phyloP scores from a whole-genome alignment of 2,888 invertebrate genomes.

The Muschampia staudingeri region DNA sequence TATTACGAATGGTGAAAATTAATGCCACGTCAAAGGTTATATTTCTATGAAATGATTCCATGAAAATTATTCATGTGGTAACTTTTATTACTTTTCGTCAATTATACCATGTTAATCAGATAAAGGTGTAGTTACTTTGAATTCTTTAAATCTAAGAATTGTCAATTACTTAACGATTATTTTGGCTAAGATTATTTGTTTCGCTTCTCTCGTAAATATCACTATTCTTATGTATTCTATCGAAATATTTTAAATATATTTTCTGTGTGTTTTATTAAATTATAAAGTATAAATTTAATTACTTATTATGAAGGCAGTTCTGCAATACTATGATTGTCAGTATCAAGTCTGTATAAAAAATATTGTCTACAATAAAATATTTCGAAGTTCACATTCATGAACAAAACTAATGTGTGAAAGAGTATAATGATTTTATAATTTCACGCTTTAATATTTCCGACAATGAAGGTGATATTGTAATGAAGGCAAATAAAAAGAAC shows the following conservation, averaged over 20 bases:
- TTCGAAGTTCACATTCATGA: neutral
- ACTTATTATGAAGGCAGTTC: neutral
- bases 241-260: constrained; percentile 39
- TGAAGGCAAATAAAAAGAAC: neutral
- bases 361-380: neutral
- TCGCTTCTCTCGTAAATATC: constrained; percentile 70
- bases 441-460: neutral
- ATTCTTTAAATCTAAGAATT: constrained; percentile 90
- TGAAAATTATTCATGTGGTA: constrained; percentile 36
- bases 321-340: constrained; percentile 7
- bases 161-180: constrained; percentile 89
- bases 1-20: constrained; percentile 51
- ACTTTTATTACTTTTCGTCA: constrained; percentile 86
- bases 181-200: constrained; percentile 79
- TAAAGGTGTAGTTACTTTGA: constrained; percentile 85
- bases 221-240: constrained; percentile 40
- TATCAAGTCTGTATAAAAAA: neutral
- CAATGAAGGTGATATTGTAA: neutral
- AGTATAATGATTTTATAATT: neutral
- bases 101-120: constrained; percentile 89
- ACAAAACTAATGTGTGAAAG: neutral
- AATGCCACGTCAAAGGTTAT: constrained; percentile 32
- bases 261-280: constrained; percentile 41
- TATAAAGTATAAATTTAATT: constrained; percentile 18
- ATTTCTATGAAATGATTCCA: constrained; percentile 54